Base-by-base conservation (phyloP, 1,140 invertebrate genomes). In the Aphidius gifuensis region DNA sequence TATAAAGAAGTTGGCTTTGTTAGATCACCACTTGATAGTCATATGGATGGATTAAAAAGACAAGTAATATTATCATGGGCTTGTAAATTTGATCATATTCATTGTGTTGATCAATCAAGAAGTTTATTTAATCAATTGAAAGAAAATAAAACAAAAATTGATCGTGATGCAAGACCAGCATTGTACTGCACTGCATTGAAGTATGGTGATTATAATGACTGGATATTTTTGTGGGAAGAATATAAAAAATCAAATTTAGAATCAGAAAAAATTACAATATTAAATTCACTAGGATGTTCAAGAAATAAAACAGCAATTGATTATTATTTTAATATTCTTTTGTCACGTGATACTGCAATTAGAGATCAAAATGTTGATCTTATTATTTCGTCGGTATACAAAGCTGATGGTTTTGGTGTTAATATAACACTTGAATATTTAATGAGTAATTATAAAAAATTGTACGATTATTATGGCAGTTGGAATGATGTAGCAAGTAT, bases 191-290 rank as follows among this genome's bases (percentile, higher is more conserved):
- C 78, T 7, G 82, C 84, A 16, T 55, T 87, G 4, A 80, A 79
- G 40, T 61, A 83, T 47, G 85, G 84, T 3, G 72, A 73, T 21
- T 69, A 69, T 6, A 65, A 73, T 4, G 85, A 86, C 66, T 88
- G 85, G 80, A 55, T 84, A 2, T 86, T 83, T 61, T 71, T 87
- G 9, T 84, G 81, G 69, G 60, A 82, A 5, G 74, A 75, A 43
- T 87, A 87, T 66, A 74, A 77, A 50, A 65, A 73, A 0, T 81
- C 82, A 0, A 75, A 83, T 44, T 83, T 84, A 60, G 80, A 83
- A 0, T 81, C 85, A 0, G 85, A 88, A 59, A 84, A 85, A 75
- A 80, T 84, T 9, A 77, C 85, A n/a, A 85, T 87, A n/a, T 72
- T 88, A 0, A 73, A 80, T 0, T 80, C 85, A 3, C 77, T 88